A percentile compares a stretch with the other conserved stretches of the same genome.
These are phyloP conservation scores for Festucalex cinctus DNA, from an alignment of 2,113 vertebrate genomes.

Conservation along the genomic window DNA sequence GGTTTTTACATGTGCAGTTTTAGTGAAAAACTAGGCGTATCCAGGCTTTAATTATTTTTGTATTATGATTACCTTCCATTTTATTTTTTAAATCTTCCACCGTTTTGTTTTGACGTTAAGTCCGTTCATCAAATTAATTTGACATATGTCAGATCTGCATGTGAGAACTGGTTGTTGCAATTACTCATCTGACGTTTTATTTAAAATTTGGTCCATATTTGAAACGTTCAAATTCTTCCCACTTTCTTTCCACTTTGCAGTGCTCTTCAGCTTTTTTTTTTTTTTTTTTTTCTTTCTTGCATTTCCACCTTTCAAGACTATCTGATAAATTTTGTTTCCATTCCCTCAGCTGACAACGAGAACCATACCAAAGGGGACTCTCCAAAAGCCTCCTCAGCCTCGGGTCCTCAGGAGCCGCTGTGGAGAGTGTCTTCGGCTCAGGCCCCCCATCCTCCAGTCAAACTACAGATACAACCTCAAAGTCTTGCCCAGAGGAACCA, in stretches of 20 bases:
- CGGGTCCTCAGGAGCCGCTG: constrained; percentile 80
- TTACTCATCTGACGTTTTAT: not conserved
- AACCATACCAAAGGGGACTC: constrained; percentile 89
- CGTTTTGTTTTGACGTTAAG: not conserved
- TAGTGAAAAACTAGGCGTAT: not conserved
- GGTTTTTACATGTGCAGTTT: constrained; percentile 1
- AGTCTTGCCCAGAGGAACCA: constrained; percentile 82
- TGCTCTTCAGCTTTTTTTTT: not conserved
- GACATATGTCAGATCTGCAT: not conserved
- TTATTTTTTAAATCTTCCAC: not conserved
- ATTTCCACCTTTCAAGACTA: not conserved
- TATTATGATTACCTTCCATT: not conserved
- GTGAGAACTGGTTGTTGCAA: not conserved
- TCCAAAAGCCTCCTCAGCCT: constrained; percentile 74
- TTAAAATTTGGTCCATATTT: not conserved
- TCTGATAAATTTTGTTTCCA: constrained; percentile 5
- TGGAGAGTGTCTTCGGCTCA: constrained; percentile 78
- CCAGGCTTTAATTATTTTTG: constrained; percentile 1
- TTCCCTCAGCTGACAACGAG: constrained; percentile 88
- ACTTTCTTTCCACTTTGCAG: not conserved
- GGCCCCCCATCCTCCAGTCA: constrained; percentile 55
- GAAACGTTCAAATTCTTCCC: not conserved
- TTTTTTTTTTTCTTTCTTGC: not conserved
- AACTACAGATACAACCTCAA: constrained; percentile 68
- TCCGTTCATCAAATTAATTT: not conserved